Conservation (phyloP, 1,140 invertebrate genomes). For the Dysdera silvatica region DNA sequence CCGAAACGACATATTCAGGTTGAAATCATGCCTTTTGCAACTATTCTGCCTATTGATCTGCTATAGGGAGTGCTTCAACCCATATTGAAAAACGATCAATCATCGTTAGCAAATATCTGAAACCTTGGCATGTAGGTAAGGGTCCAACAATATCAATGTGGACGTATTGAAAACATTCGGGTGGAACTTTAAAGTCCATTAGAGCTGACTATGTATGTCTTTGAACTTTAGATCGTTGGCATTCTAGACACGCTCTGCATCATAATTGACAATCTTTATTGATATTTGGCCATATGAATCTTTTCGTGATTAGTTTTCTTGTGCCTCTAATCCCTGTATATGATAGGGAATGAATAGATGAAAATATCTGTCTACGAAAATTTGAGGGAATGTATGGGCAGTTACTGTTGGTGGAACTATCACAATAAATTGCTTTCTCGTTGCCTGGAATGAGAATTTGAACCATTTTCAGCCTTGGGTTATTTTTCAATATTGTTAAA, state of each 20-base stretch:
- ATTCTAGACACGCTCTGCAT: neutral
- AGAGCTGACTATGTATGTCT: neutral
- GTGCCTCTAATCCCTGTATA: neutral
- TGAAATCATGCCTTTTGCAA: conserved; percentile 37
- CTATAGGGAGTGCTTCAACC: conserved; percentile 42
- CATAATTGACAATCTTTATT: neutral
- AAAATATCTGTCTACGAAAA: neutral
- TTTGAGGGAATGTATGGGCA: neutral
- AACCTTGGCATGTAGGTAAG: neutral
- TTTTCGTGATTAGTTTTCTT: neutral
- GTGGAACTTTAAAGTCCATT: neutral
- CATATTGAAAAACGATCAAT: neutral
- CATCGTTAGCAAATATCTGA: neutral
- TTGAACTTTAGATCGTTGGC: neutral
- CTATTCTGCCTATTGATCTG: conserved; percentile 40
- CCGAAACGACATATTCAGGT: conserved; percentile 41
- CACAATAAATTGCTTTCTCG: neutral
- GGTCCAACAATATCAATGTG: neutral
- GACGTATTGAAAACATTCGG: neutral
- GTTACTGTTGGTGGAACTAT: neutral
- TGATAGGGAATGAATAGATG: neutral
- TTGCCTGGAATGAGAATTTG: neutral
- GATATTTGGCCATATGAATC: conserved; percentile 5
- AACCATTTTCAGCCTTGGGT: neutral
- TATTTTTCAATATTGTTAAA: neutral